A percentile compares a stretch with the other conserved stretches of the same genome.
phyloP scores from a whole-genome alignment of 2,113 vertebrate genomes.

The Otus sunia region DNA sequence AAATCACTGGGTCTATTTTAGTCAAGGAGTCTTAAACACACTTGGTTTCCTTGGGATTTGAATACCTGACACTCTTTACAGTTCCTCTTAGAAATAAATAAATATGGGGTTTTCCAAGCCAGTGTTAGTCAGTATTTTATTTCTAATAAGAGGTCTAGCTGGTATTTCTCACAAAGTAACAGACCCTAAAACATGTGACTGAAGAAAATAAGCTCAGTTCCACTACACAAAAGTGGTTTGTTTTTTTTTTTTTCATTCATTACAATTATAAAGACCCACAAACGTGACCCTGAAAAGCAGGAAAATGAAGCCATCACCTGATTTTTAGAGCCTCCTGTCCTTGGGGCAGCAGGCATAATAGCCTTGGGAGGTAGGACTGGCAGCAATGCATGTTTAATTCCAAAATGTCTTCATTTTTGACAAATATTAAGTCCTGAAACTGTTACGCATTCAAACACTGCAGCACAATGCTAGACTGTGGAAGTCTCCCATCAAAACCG shows the following conservation, averaged over 20 bases:
- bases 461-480: accelerated
- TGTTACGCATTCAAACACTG: accelerated
- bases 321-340: background rate
- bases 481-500: accelerated
- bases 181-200: background rate
- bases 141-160: background rate
- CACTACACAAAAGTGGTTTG: background rate
- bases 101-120: background rate
- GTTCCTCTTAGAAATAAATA: background rate
- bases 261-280: background rate
- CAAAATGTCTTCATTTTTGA: background rate
- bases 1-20: background rate
- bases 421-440: background rate
- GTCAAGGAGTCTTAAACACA: background rate
- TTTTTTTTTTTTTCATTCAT: background rate
- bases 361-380: background rate
- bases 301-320: background rate
- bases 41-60: background rate
- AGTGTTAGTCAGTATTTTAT: background rate
- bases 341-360: background rate
- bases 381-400: background rate
- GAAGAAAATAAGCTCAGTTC: background rate
- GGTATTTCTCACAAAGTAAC: background rate
- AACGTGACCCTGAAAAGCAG: background rate
- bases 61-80: background rate